Evolutionary conservation across 1,140 invertebrate species (phyloP), one percentile per base, ranked within the genome.

Genomic region (Drosophila leontia): DNA sequence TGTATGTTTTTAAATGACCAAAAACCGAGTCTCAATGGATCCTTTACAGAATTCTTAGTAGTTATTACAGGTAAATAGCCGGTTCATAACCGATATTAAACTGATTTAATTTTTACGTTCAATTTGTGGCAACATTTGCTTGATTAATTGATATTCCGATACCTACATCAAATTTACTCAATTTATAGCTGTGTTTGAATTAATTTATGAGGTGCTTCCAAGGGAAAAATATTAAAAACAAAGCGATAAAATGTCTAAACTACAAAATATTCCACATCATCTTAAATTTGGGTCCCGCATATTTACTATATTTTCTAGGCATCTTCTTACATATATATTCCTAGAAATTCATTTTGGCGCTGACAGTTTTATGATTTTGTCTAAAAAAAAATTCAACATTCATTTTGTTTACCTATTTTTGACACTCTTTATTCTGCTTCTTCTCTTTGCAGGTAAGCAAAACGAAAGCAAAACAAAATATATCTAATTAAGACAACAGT

Each of bases 361-460:
- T 80, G 70, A 86, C 62, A 64, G 60, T 71, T 75, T 84, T 45
- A 80, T 80, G 48, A 71, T 61, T 71, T 50, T 39, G 57, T 64
- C 45, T 77, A 57, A 61, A 75, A 85, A 58, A 55, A 50, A 65
- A 58, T 26, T 62, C 48, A 47, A 48, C 45, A 19, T 23, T 50
- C 48, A 72, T 58, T 68, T 74, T 88, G 62, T 85, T 78, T 86
- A 82, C 74, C 48, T 47, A 56, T 76, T 78, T 82, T 58, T 86
- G 75, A 90, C 81, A 90, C 62, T 68, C 72, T 65, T 57, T 26
- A n/a, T 53, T 55, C 47, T 47, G 42, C 55, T 77, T 59, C 68
- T 69, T 88, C 51, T 88, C 74, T 81, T 90, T 88, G 63, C 85
- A 88, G 84, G 84, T 88, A 88, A 88, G 84, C 80, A 65, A 71